Evolutionary conservation across 1,140 invertebrate species (phyloP), one percentile per base, ranked within the genome.

Genomic region (Melipona quadrifasciata): DNA sequence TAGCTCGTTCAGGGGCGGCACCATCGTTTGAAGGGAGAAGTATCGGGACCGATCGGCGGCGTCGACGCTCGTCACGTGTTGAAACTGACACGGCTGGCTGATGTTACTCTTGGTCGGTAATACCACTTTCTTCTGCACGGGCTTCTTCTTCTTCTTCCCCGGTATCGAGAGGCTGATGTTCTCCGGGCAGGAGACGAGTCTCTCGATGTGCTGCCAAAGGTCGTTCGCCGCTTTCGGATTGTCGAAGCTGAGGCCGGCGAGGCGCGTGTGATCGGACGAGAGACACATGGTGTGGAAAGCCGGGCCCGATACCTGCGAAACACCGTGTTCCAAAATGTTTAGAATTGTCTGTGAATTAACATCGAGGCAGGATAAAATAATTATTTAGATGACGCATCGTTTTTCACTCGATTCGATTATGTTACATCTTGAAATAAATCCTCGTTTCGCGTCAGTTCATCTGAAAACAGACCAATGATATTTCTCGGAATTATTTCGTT

Each of bases 231-330:
- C 96, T 21, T 96, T 95, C n/a, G 95, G 95, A 80, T 96, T 96
- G 92, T 98, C 97, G 93, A 98, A 98, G 80, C 94, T 94, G 68
- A 95, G 87, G 1, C 94, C 94, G 1, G 96, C 95, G 64, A 95
- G 91, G 65, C 95, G 93, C 34, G 95, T 95, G 90, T 97, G 96
- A 91, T 97, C 97, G 5, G 95, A 95, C 1, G 97, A 98, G 68
- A 97, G 94, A 93, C 97, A 96, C 96, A 98, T 96, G n/a, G 97
- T 98, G 93, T 98, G 97, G 87, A 98, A 98, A 39, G 96, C 96
- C 24, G 95, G 95, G 2, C 96, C 96, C 21, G 96, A 96, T 10
- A 96, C 95, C 90, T 94, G 93, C 17, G n/a, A 79, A 81, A n/a
- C 53, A 19, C 11, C 0, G 17, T 31, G 27, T 27, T 65, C 2